Evolutionary conservation across 1,140 invertebrate genomes (phyloP).

Genomic region (Apocrypta bakeri): DNA sequence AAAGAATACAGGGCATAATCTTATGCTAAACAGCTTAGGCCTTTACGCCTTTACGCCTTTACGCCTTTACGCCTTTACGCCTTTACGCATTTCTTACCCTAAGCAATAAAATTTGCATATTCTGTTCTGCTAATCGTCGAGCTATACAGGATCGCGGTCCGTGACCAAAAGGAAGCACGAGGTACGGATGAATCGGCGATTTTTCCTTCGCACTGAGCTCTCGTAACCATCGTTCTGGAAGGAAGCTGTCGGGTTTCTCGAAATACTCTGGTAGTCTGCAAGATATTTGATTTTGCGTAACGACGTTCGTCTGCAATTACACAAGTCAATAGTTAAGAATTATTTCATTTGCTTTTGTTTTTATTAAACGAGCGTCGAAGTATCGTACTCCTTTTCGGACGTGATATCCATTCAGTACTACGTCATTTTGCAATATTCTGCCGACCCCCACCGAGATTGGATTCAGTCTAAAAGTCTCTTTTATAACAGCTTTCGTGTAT

Average conservation of each 20-base stretch:
- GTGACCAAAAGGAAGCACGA: slow-evolving; percentile 91
- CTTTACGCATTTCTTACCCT: slow-evolving; percentile 76
- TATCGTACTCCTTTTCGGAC: slow-evolving; percentile 88
- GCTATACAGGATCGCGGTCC: slow-evolving; percentile 92
- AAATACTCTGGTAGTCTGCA: slow-evolving; percentile 84
- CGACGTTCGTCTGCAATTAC: slow-evolving; percentile 85
- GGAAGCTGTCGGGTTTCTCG: slow-evolving; percentile 79
- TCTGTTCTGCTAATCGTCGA: slow-evolving; percentile 90
- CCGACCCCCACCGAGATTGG: slow-evolving; percentile 89
- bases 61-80: too few relatives aligned
- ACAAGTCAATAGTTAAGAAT: slow-evolving; percentile 13
- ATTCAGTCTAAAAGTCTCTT: slow-evolving; percentile 89
- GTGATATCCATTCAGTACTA: slow-evolving; percentile 86
- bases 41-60: too few relatives aligned
- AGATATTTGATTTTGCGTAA: slow-evolving; percentile 90
- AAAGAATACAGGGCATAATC: too few relatives aligned
- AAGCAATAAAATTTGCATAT: slow-evolving; percentile 85
- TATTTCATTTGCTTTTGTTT: too few relatives aligned
- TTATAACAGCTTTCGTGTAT: slow-evolving; percentile 87
- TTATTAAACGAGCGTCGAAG: too few relatives aligned
- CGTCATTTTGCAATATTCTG: slow-evolving; percentile 84
- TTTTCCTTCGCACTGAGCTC: slow-evolving; percentile 67
- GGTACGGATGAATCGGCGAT: slow-evolving; percentile 81
- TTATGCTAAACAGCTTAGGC: too few relatives aligned
- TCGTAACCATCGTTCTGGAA: slow-evolving; percentile 85